These are phyloP conservation scores for Melinaea menophilus DNA, from an alignment of 2,888 invertebrate species.

Conservation along the genomic window DNA sequence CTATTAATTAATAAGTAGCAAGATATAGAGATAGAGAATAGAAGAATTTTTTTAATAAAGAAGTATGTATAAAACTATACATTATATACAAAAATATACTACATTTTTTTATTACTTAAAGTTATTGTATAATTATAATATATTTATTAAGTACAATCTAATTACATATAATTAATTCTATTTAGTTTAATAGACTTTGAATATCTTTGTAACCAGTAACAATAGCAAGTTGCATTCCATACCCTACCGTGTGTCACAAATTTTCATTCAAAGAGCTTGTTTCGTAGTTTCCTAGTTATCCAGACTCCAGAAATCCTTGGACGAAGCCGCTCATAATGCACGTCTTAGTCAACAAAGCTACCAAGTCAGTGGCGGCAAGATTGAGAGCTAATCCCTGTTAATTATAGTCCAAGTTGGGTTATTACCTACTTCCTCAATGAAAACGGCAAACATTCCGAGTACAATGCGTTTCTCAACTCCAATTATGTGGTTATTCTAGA, in stretches of 20 bases:
- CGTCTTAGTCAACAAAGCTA: constrained; percentile 27
- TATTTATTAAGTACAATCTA: too few relatives aligned
- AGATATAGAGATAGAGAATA: too few relatives aligned
- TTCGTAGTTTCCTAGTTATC: constrained; percentile 20
- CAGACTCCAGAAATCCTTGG: constrained; percentile 25
- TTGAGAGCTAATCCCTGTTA: constrained; percentile 58
- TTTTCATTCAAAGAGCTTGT: constrained; percentile 28
- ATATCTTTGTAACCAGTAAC: not conserved
- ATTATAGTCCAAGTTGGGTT: constrained; percentile 44
- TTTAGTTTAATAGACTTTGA: not conserved
- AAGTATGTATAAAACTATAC: too few relatives aligned
- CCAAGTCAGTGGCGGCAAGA: constrained; percentile 33
- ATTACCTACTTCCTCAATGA: constrained; percentile 16
- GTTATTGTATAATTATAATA: too few relatives aligned
- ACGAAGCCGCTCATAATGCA: constrained; percentile 25
- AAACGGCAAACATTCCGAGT: constrained; percentile 1
- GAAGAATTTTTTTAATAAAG: too few relatives aligned
- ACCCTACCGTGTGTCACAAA: constrained; percentile 18
- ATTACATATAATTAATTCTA: too few relatives aligned
- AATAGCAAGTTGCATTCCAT: not conserved
- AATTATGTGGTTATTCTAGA: not conserved
- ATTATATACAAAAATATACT: too few relatives aligned
- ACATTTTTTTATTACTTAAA: too few relatives aligned
- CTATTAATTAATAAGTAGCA: too few relatives aligned
- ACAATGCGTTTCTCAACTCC: not conserved